A percentile compares a stretch with the other conserved stretches of the same genome.
Evolutionary conservation across 2,797 vertebrate species (phyloP).

Genomic region (Anniella stebbinsi): DNA sequence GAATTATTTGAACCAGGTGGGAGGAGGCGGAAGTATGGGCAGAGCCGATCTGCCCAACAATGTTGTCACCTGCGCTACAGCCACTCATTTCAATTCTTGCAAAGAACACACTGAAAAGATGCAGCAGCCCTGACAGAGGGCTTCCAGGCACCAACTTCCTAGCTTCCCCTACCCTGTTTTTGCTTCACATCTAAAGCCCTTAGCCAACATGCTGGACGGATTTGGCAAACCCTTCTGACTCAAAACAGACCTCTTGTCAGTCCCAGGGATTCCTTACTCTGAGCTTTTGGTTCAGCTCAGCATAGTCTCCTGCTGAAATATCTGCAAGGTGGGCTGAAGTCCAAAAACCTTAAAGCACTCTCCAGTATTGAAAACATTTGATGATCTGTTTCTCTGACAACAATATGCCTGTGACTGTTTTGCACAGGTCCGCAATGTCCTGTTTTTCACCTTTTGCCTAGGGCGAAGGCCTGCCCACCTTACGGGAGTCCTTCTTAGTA

Average conservation of each 20-base stretch:
- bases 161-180: not conserved
- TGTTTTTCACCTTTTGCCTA: not conserved
- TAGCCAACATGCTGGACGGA: not conserved
- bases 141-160: fast-evolving
- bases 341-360: constrained; percentile 1
- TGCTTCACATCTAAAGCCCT: not conserved
- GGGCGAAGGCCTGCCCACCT: not conserved
- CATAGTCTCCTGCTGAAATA: not conserved
- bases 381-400: not conserved
- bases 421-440: not conserved
- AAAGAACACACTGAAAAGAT: not conserved
- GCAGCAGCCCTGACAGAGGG: not conserved
- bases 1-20: constrained; percentile 44
- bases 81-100: not conserved
- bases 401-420: not conserved
- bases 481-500: not conserved
- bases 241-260: not conserved
- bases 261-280: not conserved
- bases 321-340: not conserved
- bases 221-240: not conserved
- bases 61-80: not conserved
- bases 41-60: not conserved
- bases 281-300: constrained; percentile 15
- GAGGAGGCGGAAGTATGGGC: constrained; percentile 53
- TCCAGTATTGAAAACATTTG: not conserved